Base-by-base conservation (phyloP, 2,888 invertebrate genomes). In the Emmelina monodactyla region DNA sequence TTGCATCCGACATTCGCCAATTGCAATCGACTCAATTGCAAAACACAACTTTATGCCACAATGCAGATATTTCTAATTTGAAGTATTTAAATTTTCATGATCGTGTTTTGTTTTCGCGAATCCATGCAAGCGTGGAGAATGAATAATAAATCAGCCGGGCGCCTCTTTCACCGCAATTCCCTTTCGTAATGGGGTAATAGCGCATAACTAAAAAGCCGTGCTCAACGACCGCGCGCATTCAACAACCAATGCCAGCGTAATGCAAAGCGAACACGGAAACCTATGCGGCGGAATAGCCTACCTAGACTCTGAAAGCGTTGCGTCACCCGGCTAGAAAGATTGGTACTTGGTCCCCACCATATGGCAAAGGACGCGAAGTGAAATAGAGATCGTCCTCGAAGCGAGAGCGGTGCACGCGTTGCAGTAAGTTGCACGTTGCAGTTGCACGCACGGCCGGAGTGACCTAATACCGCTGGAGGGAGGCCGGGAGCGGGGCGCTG, bases 321-420 rank as follows among this genome's bases (percentile, higher is more conserved):
- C 78, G 68, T 75, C 76, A 78, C 63, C 55, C 61, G 60, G 71
- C 69, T 75, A 75, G 76, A 75, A 75, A 75, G 73, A 76, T 70
- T 75, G 69, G 71, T 72, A 78, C 78, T 78, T 75, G 68, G 72
- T 73, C 78, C 78, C 78, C 78, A 68, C 78, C 76, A 75, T 70
- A 70, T 70, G 66, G 75, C 59, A 72, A 76, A 78, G 78, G 76
- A 78, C 78, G 76, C 67, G 54, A 49, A 76, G 72, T 70, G 76
- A 76, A 78, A 76, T 78, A 78, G 76, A 79, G 78, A 72, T 79
- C 76, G 78, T 79, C 78, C 78, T 79, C 78, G 78, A 73, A 71
- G 78, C 78, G 78, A 78, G 76, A 75, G 78, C 76, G 73, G 68
- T 72, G 75, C 73, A 73, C 75, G 75, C 73, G 76, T 67, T 55